Evolutionary conservation across 2,888 invertebrate species (phyloP).

Genomic region (Allolobophora icterica): DNA sequence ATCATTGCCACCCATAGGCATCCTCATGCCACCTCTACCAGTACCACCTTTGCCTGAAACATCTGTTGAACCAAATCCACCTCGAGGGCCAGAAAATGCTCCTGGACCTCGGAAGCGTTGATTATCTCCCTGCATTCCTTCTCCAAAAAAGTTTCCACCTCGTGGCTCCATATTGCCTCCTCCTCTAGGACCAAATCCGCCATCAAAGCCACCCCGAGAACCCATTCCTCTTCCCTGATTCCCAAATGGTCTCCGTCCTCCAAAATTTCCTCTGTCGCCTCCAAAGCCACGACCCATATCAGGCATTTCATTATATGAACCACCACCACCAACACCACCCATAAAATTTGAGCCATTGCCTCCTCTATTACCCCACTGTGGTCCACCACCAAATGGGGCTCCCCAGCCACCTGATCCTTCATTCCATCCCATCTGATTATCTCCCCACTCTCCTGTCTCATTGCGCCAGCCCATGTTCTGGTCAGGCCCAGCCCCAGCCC

Average conservation of each 20-base stretch:
- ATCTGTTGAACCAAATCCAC: background rate
- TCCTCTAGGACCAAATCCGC: slow-evolving; percentile 18
- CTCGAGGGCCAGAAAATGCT: background rate
- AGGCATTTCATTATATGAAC: background rate
- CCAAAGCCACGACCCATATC: background rate
- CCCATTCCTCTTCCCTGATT: slow-evolving; percentile 27
- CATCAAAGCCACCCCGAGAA: background rate
- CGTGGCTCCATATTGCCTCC: slow-evolving; percentile 19
- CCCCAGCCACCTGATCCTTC: background rate
- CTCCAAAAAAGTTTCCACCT: background rate
- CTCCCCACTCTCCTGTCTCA: background rate
- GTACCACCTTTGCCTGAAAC: background rate
- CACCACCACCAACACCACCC: slow-evolving; percentile 1
- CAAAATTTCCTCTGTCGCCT: background rate
- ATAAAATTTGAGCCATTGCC: background rate
- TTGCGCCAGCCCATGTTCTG: slow-evolving; percentile 12
- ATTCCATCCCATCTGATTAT: slow-evolving; percentile 27
- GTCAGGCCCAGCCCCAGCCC: background rate
- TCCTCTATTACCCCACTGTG: slow-evolving; percentile 14
- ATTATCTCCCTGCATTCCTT: background rate
- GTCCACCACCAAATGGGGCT: background rate
- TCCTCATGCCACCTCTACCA: slow-evolving; percentile 12
- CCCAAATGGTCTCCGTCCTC: background rate
- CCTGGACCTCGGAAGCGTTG: background rate
- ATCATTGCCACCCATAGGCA: background rate